Conservation (phyloP, 2,888 invertebrate genomes). For the Drosophila picticornis region DNA sequence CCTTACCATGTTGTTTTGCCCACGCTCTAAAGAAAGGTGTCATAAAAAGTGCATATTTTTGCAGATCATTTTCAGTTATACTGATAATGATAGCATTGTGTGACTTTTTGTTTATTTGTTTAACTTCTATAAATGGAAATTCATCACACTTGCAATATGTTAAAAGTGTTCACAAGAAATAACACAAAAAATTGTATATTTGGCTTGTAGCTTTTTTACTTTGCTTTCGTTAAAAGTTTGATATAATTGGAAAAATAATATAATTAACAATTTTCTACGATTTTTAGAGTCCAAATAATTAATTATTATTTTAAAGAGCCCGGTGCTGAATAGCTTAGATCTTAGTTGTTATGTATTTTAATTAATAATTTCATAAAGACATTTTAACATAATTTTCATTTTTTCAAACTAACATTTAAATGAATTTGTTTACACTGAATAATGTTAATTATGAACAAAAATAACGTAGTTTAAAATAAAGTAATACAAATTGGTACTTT, state of each 20-base stretch:
- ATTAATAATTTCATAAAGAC: neutral
- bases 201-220: neutral
- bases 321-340: neutral
- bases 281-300: neutral
- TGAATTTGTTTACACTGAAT: neutral
- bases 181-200: neutral
- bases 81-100: neutral
- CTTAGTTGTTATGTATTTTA: neutral
- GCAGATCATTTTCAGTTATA: constrained; percentile 2
- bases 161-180: neutral
- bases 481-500: neutral
- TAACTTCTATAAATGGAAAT: neutral
- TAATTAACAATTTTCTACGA: neutral
- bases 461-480: neutral
- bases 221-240: neutral
- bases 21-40: constrained; percentile 7
- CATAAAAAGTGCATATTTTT: constrained; percentile 13
- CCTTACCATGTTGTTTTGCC: constrained; percentile 22
- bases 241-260: neutral
- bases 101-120: neutral
- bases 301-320: neutral
- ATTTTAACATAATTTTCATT: neutral
- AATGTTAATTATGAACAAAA: neutral
- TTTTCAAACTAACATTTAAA: neutral
- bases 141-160: no score